These are phyloP conservation scores for Melipona quadrifasciata DNA, from an alignment of 1,140 invertebrate species.

Conservation along the genomic window DNA sequence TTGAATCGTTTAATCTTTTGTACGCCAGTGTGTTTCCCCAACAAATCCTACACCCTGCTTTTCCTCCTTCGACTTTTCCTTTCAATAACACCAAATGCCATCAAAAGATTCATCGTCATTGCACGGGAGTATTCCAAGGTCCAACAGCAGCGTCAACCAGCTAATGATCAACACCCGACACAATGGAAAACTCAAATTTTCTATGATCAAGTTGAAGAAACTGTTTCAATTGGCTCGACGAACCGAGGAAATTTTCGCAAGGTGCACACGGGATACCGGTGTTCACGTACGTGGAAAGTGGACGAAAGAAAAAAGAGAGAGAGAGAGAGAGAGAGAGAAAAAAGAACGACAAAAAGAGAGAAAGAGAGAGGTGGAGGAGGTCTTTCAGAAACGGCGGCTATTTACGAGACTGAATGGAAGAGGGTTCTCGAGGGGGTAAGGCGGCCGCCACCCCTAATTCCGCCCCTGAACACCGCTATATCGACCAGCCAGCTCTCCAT, in stretches of 20 bases:
- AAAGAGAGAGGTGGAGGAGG: slow-evolving; percentile 28
- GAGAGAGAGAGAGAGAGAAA: slow-evolving; percentile 5
- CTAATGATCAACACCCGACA: slow-evolving; percentile 11
- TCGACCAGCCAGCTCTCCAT: slow-evolving; percentile 68
- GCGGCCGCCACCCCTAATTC: slow-evolving; percentile 51
- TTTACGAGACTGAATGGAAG: slow-evolving; percentile 76
- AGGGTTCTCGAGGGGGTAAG: slow-evolving; percentile 66
- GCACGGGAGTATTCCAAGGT: background rate
- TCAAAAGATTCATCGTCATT: background rate
- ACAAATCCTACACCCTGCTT: background rate
- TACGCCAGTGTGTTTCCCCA: too few relatives aligned
- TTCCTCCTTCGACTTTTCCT: background rate
- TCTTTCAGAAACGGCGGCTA: slow-evolving; percentile 71
- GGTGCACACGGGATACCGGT: slow-evolving; percentile 48
- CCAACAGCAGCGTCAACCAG: background rate
- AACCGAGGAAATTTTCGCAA: slow-evolving; percentile 57
- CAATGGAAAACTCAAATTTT: background rate
- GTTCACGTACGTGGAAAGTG: slow-evolving; percentile 50
- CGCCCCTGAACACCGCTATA: slow-evolving; percentile 66
- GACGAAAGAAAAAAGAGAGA: slow-evolving; percentile 14
- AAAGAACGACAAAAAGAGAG: background rate
- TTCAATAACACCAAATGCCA: too few relatives aligned
- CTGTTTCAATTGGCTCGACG: slow-evolving; percentile 41
- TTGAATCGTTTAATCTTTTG: too few relatives aligned
- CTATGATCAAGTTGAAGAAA: slow-evolving; percentile 26